phyloP scores from a whole-genome alignment of 2,113 vertebrate genomes.

The Bostrychus sinensis region DNA sequence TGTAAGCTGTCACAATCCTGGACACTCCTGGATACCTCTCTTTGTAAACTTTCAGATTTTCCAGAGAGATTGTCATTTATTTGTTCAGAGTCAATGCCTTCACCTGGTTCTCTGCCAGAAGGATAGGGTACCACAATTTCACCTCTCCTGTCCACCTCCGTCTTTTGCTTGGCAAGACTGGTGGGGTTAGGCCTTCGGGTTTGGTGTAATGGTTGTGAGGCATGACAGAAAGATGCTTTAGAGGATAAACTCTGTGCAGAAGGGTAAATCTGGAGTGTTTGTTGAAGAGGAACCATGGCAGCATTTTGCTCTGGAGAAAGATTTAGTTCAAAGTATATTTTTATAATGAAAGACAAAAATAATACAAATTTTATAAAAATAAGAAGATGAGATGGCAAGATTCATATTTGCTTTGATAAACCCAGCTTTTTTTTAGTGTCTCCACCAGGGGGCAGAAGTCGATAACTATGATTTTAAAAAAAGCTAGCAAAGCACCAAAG shows the following conservation, averaged over 20 bases:
- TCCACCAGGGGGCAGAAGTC: background rate
- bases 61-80: slow-evolving; percentile 47
- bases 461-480: background rate
- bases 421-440: background rate
- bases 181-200: slow-evolving; percentile 40
- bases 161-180: slow-evolving; percentile 25
- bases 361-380: background rate
- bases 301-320: slow-evolving; percentile 64
- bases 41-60: slow-evolving; percentile 45
- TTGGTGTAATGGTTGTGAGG: slow-evolving; percentile 28
- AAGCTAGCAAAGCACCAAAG: background rate
- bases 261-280: slow-evolving; percentile 51
- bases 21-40: slow-evolving; percentile 1
- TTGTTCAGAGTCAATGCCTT: slow-evolving; percentile 80
- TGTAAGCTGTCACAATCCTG: slow-evolving; percentile 10
- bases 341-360: background rate
- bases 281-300: slow-evolving; percentile 23
- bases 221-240: slow-evolving; percentile 30
- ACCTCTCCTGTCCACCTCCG: slow-evolving; percentile 30
- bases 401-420: background rate
- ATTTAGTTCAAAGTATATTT: background rate
- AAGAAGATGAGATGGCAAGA: background rate
- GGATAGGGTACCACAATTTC: slow-evolving; percentile 54
- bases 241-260: slow-evolving; percentile 64
- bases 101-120: slow-evolving; percentile 78